Evolutionary conservation across 23 tunicate species (phyloP).

Genomic region (Clavelina lepadiformis): DNA sequence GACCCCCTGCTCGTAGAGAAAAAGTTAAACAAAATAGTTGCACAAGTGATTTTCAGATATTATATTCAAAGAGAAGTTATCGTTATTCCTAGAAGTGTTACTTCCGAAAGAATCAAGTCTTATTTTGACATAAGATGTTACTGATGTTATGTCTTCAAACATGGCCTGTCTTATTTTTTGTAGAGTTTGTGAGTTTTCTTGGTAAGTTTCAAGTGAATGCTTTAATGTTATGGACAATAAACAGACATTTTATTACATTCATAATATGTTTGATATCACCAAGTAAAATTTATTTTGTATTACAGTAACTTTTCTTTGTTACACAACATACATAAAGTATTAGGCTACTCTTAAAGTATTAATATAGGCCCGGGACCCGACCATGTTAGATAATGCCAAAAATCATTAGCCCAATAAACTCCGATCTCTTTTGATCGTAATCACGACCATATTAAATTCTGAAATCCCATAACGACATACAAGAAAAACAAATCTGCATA

Average conservation of each 20-base stretch:
- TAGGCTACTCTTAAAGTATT: too few relatives aligned
- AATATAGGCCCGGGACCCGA: too few relatives aligned
- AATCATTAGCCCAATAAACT: too few relatives aligned
- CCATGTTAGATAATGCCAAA: too few relatives aligned
- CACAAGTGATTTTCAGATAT: constrained; percentile 47
- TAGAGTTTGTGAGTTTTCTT: background rate
- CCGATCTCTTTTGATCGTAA: too few relatives aligned
- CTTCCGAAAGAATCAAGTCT: constrained; percentile 31
- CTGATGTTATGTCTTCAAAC: background rate
- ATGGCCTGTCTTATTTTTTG: background rate
- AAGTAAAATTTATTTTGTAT: background rate
- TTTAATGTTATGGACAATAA: background rate
- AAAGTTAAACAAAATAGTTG: constrained; percentile 15
- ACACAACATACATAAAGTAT: too few relatives aligned
- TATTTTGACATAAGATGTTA: constrained; percentile 16
- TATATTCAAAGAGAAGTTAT: constrained; percentile 40
- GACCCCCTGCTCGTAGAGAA: constrained; percentile 38
- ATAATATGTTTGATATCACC: background rate
- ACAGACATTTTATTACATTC: background rate
- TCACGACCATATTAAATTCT: too few relatives aligned
- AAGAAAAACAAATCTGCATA: too few relatives aligned
- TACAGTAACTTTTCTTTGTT: background rate
- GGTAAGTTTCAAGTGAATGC: background rate
- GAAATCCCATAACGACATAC: too few relatives aligned
- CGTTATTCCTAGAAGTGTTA: constrained; percentile 60